Evolutionary conservation across 2,797 vertebrate genomes (phyloP), one percentile per base, ranked within the genome.

Genomic region (Gymnopithys bicolor): DNA sequence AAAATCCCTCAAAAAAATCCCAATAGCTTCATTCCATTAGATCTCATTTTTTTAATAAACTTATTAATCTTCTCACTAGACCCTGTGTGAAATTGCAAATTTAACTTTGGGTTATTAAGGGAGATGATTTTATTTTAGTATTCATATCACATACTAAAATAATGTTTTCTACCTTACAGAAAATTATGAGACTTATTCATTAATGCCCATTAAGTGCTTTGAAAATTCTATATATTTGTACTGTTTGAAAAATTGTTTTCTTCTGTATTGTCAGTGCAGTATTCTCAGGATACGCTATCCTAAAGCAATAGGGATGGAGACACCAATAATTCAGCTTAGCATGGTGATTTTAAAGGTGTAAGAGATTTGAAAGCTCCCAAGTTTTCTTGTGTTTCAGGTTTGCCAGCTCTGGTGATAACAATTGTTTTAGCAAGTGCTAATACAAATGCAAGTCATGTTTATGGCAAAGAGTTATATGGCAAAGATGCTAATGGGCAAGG

Each of bases 381-480:
- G 2, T 80, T 89, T 56, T 96, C 51, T 97, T 95, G 35, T 94
- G 39, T 94, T 96, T 75, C 97, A 99, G 99, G 99, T 77, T 91
- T 99, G 24, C 99, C 99, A 68, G 98, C 98, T 11, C 70, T 98
- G 48, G 95, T 99, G 56, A 98, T 99, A 74, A 95, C 98, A 11
- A 94, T 98, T 37, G 97, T 99, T 49, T 97, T 99, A 7, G 98
- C 98, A 0, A 98, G 98, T 91, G 98, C 96, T 97, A 97, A 96
- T 84, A 97, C 85, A 87, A 96, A 95, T 58, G 94, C 96, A 83
- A 95, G 87, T 49, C 71, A 64, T 67, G 87, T 98, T 9, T 99
- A 99, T 83, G 98, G 98, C 23, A 98, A 97, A 62, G 75, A 95
- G 39, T 84, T 97, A 51, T 98, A 99, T 5, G 97, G 98, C 25